Evolutionary conservation across 2,113 vertebrate genomes (phyloP), one percentile per base, ranked within the genome.

Genomic region (Carassius gibelio): DNA sequence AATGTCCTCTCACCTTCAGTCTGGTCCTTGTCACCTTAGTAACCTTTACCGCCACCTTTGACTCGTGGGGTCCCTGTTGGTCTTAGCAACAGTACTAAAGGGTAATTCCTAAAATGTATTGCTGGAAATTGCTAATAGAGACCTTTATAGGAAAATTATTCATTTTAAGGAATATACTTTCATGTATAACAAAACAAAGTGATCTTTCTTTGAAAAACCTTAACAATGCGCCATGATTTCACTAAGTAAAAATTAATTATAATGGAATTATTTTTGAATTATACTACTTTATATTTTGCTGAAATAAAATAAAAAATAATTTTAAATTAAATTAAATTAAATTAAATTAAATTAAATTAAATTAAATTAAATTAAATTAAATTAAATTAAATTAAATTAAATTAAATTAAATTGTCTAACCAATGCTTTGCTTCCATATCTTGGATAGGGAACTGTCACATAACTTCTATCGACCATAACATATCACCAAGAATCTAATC

Each of bases 41-140:
- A 93, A 93, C 92, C 89, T 93, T 93, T 91, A 90, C 84, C 83
- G 90, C 91, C 82, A 93, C 92, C 91, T 94, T 91, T 94, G 91
- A 93, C 93, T 83, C 82, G 21, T 30, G 77, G 89, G 76, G 68
- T 75, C 90, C 89, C 69, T 82, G 69, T 88, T 90, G 82, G 34
- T 84, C 69, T 14, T 80, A 77, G 77, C 80, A 85, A 75, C 84
- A 26, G 30, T 38, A 23, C 52, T 21, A 30, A 50, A 68, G 13
- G n/a, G 17, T 71, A 36, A 17, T 75, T 83, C n/a, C 2, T 62
- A 10, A 57, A 19, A 75, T 5, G 0, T 81, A 82, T 72, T 23
- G 23, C 79, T 81, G 42, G 15, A 68, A 21, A 81, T 23, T 13
- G 21, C 10, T 42, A 2, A 5, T 38, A 71, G 36, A 68, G 19